Evolutionary conservation across 2,797 vertebrate species (phyloP).

Genomic region (Phalanger gymnotis): DNA sequence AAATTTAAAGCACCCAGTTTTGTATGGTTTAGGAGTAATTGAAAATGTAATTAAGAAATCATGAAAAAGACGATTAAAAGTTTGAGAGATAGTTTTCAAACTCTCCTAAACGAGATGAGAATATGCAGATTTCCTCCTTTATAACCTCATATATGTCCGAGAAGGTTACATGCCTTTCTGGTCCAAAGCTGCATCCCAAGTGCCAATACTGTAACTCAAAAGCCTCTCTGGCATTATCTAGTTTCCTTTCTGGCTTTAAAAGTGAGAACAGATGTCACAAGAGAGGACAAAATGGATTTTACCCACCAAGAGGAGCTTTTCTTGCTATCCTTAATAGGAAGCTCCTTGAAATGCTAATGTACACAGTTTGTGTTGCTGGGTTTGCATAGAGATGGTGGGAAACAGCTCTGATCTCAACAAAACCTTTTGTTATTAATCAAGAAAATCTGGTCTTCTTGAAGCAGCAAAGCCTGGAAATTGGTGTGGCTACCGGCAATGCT

Average conservation of each 20-base stretch:
- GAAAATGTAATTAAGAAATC: constrained; percentile 73
- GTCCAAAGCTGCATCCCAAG: constrained; percentile 77
- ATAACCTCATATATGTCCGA: constrained; percentile 80
- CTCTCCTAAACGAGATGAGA: constrained; percentile 71
- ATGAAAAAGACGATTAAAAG: constrained; percentile 61
- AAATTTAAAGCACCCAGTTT: constrained; percentile 65
- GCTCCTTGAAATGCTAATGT: constrained; percentile 98
- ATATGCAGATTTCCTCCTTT: constrained; percentile 78
- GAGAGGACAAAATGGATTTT: constrained; percentile 95
- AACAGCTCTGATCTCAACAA: constrained; percentile 88
- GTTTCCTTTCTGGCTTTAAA: constrained; percentile 95
- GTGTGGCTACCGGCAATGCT: constrained; percentile 79
- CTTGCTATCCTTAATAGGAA: constrained; percentile 92
- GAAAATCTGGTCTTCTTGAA: constrained; percentile 89
- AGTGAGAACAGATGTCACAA: constrained; percentile 96
- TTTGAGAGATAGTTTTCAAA: constrained; percentile 65
- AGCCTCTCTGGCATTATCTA: constrained; percentile 92
- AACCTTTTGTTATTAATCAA: constrained; percentile 91
- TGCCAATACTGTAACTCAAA: constrained; percentile 95
- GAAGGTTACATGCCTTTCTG: constrained; percentile 80
- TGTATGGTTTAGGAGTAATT: constrained; percentile 59
- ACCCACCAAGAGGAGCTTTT: constrained; percentile 93
- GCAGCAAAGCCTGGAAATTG: constrained; percentile 83
- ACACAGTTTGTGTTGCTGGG: constrained; percentile 90
- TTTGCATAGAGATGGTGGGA: constrained; percentile 93